These are phyloP conservation scores for Rhegmatorhina hoffmannsi DNA, from an alignment of 2,113 vertebrate species.

Conservation along the genomic window DNA sequence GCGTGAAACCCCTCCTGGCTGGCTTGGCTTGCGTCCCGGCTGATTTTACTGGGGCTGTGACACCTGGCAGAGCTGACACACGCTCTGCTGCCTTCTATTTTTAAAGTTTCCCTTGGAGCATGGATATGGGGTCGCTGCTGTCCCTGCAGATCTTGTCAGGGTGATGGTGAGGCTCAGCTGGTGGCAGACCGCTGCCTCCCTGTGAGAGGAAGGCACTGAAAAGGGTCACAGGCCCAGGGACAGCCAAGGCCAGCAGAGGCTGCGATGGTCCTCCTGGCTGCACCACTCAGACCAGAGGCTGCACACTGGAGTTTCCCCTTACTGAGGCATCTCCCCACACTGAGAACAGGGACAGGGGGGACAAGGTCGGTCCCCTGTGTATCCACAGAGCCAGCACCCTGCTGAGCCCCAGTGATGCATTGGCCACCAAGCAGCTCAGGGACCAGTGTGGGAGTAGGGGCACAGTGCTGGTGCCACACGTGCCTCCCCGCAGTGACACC, in stretches of 20 bases:
- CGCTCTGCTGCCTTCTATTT: neutral
- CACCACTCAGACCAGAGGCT: neutral
- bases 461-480: accelerated
- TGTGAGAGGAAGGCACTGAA: neutral
- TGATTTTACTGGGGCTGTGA: neutral
- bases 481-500: neutral
- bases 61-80: neutral
- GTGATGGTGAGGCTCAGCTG: neutral
- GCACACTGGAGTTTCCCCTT: neutral
- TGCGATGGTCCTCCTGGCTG: neutral
- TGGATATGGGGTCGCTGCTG: neutral
- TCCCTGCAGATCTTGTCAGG: neutral
- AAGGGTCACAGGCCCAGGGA: neutral
- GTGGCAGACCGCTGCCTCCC: neutral
- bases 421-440: accelerated
- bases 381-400: neutral
- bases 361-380: accelerated
- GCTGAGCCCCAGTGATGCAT: accelerated
- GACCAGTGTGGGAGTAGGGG: neutral
- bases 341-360: neutral
- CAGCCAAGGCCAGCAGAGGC: neutral
- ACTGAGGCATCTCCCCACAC: accelerated
- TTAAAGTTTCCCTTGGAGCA: neutral
- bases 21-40: neutral
- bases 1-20: neutral